phyloP scores from a whole-genome alignment of 2,113 vertebrate species.

The Danio rerio region GRCz12tu NC_133187.1:30899001-30899500 shows the following conservation, averaged over 20 bases:
- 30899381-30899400: background rate
- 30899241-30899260: background rate
- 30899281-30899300: background rate
- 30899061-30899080: background rate
- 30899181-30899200: background rate
- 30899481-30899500: background rate
- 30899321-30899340: background rate
- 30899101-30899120: background rate
- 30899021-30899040: background rate
- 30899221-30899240: background rate
- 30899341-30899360: constrained; percentile 2
- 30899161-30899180: no score
- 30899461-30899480: background rate
- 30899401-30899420: background rate
- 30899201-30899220: background rate
- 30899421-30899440: background rate
- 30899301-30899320: background rate
- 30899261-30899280: background rate
- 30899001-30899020: no score
- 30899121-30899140: background rate
- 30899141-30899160: background rate
- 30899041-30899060: background rate
- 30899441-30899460: background rate
- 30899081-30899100: background rate
- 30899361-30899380: background rate